A percentile compares a stretch with the other conserved stretches of the same genome.
These are phyloP conservation scores for Diarsia dahlii DNA, from an alignment of 2,888 invertebrate species.

Conservation along the genomic window DNA sequence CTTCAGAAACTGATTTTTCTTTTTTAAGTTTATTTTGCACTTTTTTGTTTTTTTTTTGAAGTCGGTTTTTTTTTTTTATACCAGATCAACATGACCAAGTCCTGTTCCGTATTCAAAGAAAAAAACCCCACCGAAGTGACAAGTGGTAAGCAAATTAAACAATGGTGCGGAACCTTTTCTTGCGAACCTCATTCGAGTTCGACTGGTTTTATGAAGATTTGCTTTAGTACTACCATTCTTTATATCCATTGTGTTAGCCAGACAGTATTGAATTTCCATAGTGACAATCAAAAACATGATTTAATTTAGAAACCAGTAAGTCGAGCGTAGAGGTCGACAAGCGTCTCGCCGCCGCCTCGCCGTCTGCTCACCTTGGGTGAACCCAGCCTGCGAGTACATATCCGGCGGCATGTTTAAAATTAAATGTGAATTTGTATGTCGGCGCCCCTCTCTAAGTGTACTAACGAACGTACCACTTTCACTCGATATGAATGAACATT, in stretches of 20 bases:
- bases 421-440: constrained; percentile 70
- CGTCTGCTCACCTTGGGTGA: constrained; percentile 87
- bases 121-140: constrained; percentile 11
- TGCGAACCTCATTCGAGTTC: constrained; percentile 41
- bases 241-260: constrained; percentile 76
- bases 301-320: constrained; percentile 86
- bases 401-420: constrained; percentile 77
- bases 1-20: no score
- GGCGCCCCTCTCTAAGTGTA: constrained; percentile 66
- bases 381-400: constrained; percentile 76
- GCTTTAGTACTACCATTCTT: constrained; percentile 57
- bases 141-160: constrained; percentile 30
- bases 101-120: neutral
- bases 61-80: no score
- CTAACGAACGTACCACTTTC: constrained; percentile 75
- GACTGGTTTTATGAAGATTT: constrained; percentile 52
- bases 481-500: constrained; percentile 68
- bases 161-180: constrained; percentile 48
- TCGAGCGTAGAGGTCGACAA: constrained; percentile 81
- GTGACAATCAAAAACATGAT: constrained; percentile 80
- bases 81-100: neutral
- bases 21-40: no score
- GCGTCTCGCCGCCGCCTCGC: constrained; percentile 85
- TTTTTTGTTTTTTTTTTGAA: no score
- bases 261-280: constrained; percentile 84